Conservation (phyloP, 2,113 vertebrate genomes). For the Perca flavescens region DNA sequence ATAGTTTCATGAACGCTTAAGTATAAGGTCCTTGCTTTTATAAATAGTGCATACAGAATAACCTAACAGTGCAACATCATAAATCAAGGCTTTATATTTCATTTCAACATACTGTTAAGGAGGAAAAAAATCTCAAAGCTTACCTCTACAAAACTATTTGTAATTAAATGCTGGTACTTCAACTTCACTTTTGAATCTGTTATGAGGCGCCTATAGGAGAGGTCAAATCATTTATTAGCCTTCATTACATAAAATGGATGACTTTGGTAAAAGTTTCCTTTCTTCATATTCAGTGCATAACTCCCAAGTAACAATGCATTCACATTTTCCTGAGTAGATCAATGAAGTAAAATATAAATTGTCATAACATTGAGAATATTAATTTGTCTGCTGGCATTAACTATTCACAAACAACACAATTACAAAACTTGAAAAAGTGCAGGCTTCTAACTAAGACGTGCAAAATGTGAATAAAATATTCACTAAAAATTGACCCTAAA, state of each 20-base stretch:
- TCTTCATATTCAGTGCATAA: slow-evolving; percentile 1
- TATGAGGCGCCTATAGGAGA: slow-evolving; percentile 93
- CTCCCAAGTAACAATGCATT: neutral
- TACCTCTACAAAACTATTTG: slow-evolving; percentile 99
- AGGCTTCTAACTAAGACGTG: neutral
- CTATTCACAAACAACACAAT: neutral
- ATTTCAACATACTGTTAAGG: neutral
- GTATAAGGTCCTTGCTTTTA: neutral
- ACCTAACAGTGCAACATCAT: neutral
- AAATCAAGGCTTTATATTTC: slow-evolving; percentile 4
- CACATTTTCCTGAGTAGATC: neutral
- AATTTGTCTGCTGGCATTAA: neutral
- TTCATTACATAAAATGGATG: slow-evolving; percentile 27
- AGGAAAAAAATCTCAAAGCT: slow-evolving; percentile 71
- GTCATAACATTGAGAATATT: neutral
- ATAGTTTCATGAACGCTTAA: neutral
- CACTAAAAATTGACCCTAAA: neutral
- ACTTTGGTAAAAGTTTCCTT: neutral
- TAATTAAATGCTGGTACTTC: slow-evolving; percentile 99
- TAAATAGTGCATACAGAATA: neutral
- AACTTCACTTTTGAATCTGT: slow-evolving; percentile 99
- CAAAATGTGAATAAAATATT: neutral
- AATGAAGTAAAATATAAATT: neutral
- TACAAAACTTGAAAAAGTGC: neutral
- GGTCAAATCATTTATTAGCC: slow-evolving; percentile 36